Evolutionary conservation across 1,140 invertebrate genomes (phyloP), one percentile per base, ranked within the genome.

Genomic region (Vanessa tameamea): DNA sequence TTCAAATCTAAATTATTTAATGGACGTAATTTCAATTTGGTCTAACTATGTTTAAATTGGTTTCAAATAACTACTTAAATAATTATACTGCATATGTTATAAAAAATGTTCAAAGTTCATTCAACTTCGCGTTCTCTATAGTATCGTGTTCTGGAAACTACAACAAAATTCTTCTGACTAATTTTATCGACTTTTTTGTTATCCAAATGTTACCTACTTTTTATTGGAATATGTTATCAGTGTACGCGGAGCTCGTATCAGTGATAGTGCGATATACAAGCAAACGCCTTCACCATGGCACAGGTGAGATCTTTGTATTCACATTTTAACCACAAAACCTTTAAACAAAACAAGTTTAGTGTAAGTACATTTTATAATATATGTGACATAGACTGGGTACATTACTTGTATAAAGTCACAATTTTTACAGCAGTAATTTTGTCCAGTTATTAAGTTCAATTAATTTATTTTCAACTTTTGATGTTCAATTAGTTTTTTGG

Each of bases 231-330:
- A 66, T 9, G 8, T 69, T 59, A 69, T 69, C 53, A 59, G 67
- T 69, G 20, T 23, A n/a, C 11, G 59, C 9, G 15, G 26, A 31
- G 48, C 31, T 57, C 12, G 6, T 66, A 72, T 72, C 71, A 72
- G 71, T 67, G 64, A 72, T 47, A 59, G 64, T 48, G 23, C 43
- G 71, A 59, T 55, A 61, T 26, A 53, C 51, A 37, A 16, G 20
- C 53, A 37, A 16, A 61, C 71, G 64, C 9, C 13, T 66, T 14
- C 63, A 66, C 43, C 2, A 75, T 75, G 73, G 73, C 68, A 15
- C 73, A 75, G 64, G 73, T 75, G 20, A 71, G 20, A 6, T 16
- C 2, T 55, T n/a, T n/a, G n/a, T 69, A 64, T 50, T 43, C 9
- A n/a, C 50, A n/a, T 16, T n/a, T 61, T 23, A 26, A 23, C 37